phyloP scores from a whole-genome alignment of 2,888 invertebrate genomes.

The Oconnorella tubifera region DNA sequence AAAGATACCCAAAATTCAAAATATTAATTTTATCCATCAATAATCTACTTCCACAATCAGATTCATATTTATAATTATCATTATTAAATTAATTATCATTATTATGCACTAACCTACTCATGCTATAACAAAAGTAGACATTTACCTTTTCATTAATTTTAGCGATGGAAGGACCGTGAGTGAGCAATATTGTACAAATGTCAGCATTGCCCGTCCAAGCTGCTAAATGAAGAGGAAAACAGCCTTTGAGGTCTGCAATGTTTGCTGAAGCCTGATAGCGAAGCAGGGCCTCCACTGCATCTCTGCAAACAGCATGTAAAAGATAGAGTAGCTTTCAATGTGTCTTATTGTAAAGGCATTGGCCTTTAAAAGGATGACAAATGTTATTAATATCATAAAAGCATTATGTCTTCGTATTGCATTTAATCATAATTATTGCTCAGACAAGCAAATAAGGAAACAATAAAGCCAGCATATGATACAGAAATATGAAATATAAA shows the following conservation, averaged over 20 bases:
- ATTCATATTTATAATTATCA: too few relatives aligned
- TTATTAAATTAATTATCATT: too few relatives aligned
- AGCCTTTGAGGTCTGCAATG: conserved; percentile 82
- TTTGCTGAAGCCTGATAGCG: conserved; percentile 84
- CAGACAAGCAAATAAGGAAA: background rate
- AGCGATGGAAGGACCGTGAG: conserved; percentile 49
- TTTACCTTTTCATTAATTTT: conserved; percentile 50
- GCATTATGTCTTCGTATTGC: background rate
- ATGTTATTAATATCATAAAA: too few relatives aligned
- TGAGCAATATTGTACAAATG: conserved; percentile 78
- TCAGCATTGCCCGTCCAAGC: conserved; percentile 90
- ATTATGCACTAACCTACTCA: too few relatives aligned
- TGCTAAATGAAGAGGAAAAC: conserved; percentile 86
- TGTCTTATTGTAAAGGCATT: too few relatives aligned
- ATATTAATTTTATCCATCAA: too few relatives aligned
- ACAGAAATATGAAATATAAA: background rate
- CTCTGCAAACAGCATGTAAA: conserved; percentile 60
- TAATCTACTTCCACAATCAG: too few relatives aligned
- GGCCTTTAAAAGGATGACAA: too few relatives aligned
- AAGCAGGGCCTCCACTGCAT: conserved; percentile 77
- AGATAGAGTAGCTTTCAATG: background rate
- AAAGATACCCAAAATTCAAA: too few relatives aligned
- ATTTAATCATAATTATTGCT: background rate
- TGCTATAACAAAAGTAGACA: too few relatives aligned
- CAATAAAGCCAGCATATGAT: background rate